Conservation (phyloP, 1,140 invertebrate species). For the Eumeta japonica region DNA sequence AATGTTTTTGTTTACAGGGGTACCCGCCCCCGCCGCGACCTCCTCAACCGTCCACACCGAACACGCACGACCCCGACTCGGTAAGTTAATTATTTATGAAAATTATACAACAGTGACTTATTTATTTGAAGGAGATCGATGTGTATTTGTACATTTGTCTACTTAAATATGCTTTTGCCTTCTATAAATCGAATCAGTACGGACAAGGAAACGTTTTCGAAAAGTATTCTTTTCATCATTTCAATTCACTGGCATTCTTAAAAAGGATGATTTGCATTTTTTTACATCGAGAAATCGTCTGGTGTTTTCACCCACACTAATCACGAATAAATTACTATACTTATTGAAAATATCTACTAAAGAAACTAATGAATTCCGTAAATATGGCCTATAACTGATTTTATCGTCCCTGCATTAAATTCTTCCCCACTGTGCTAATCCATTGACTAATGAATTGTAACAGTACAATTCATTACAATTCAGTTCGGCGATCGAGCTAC, state of each 20-base stretch:
- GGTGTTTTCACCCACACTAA: no score
- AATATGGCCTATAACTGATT: neutral
- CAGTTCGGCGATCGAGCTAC: no score
- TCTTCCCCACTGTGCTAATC: no score
- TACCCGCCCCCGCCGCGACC: conserved; percentile 53
- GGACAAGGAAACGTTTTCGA: neutral
- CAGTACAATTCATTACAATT: no score
- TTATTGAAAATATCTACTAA: neutral
- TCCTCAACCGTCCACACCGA: conserved; percentile 54
- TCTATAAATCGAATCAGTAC: neutral
- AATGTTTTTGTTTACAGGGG: conserved; percentile 25
- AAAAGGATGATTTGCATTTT: no score
- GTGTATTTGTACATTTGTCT: no score
- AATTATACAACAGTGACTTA: neutral
- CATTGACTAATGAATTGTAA: no score
- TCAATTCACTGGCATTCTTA: no score
- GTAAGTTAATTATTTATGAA: conserved; percentile 47
- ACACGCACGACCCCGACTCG: conserved; percentile 54
- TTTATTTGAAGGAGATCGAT: neutral
- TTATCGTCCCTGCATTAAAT: neutral
- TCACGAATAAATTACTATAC: no score
- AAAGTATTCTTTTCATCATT: no score
- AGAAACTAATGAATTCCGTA: conserved; percentile 1
- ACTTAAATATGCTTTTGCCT: no score
- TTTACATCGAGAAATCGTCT: no score